Base-by-base conservation (phyloP, 2,888 invertebrate species). In the Drosophila sordidula region DNA sequence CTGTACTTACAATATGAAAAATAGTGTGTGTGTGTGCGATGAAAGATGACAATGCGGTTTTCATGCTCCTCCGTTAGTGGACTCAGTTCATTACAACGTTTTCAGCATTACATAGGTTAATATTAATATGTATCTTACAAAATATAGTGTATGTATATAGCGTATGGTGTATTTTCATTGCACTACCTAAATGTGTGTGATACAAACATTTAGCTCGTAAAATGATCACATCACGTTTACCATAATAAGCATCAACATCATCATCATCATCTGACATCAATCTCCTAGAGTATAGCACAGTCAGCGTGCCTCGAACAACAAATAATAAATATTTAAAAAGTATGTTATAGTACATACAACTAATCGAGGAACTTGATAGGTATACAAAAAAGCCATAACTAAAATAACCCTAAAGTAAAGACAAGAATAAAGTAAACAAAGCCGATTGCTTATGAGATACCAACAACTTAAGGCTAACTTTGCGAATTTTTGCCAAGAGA, bases 321-420 rank as follows among this genome's bases (percentile, higher is more conserved):
- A 78, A 67, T 34, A 87, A 87, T 87, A 87, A 87, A 89, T 87
- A 89, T 87, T 69, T 89, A 89, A 80, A 87, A 87, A 75, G n/a
- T n/a, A n/a, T n/a, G n/a, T n/a, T n/a, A n/a, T n/a, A 58, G 57
- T 68, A 62, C 66, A 45, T 49, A 69, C 63, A 62, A 69, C 87
- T 85, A 87, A 69, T 71, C 63, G 61, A 81, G 51, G 73, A 65
- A 65, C 71, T 73, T 66, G 70, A 71, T 68, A 44, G 57, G 64
- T 44, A 45, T 57, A 70, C 58, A 75, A 73, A 67, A 76, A 47
- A 67, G 14, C 8, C 42, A 45, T 45, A 67, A 56, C 45, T 77
- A 67, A 70, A 44, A 68, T 58, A 78, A 65, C 44, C 57, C 67
- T 70, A 78, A 59, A 64, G 61, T 57, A 70, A 55, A 70, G 47